A percentile compares a stretch with the other conserved stretches of the same genome.
phyloP scores from a whole-genome alignment of 2,113 vertebrate genomes.

The Notechis scutatus region DNA sequence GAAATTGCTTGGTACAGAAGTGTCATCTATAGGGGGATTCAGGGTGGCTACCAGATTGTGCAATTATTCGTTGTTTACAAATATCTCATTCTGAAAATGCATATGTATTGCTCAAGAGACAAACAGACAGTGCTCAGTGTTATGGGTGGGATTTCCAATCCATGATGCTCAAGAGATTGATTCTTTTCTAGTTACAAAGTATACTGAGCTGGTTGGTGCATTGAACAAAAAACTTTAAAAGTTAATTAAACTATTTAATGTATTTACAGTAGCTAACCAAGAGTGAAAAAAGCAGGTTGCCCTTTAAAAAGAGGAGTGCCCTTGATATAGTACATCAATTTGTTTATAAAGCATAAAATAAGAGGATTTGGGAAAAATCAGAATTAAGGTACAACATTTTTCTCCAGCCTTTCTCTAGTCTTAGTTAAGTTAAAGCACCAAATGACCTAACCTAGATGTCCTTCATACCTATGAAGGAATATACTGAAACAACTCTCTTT shows the following conservation, averaged over 20 bases:
- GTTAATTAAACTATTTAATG: conserved; percentile 49
- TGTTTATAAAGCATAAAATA: conserved; percentile 55
- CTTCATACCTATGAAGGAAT: neutral
- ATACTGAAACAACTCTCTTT: conserved; percentile 8
- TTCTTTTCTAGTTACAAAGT: conserved; percentile 26
- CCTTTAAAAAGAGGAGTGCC: conserved; percentile 47
- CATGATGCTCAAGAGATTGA: conserved; percentile 16
- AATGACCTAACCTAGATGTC: conserved; percentile 2
- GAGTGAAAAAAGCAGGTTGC: conserved; percentile 34
- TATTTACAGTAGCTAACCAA: conserved; percentile 49
- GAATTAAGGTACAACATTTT: conserved; percentile 61
- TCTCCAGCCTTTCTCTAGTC: conserved; percentile 53
- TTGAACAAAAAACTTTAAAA: conserved; percentile 30
- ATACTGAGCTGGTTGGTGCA: conserved; percentile 14
- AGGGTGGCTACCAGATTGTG: conserved; percentile 55
- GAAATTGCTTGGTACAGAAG: conserved; percentile 60
- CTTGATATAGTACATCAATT: conserved; percentile 59
- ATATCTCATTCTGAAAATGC: neutral
- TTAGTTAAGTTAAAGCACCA: conserved; percentile 17
- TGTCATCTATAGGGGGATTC: conserved; percentile 60
- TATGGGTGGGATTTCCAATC: neutral
- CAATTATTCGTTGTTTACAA: neutral
- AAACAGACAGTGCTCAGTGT: neutral
- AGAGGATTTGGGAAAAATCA: conserved; percentile 58
- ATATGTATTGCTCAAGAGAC: neutral